Base-by-base conservation (phyloP, 2,888 invertebrate species). In the Drosophila anomelani region DNA sequence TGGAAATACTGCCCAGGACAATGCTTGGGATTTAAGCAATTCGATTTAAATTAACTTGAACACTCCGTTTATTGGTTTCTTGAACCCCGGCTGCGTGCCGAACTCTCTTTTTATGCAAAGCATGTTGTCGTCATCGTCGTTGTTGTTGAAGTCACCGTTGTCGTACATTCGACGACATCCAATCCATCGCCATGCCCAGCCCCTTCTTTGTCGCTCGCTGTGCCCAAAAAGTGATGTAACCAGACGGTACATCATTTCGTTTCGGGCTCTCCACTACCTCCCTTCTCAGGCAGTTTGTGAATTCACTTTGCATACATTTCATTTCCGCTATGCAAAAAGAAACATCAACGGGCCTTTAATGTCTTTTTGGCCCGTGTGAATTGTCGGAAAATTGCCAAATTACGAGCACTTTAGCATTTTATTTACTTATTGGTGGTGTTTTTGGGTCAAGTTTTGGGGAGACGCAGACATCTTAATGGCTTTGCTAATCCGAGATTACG, bases 171-270 rank as follows among this genome's bases (percentile, higher is more conserved):
- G 17, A 44, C 29, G 51, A 20, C 20, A 51, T 36, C 51, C 20
- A 20, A 34, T 36, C 34, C 34, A 36, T 36, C 34, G 20, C 15
- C n/a, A 13, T 36, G 49, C 44, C 41, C 49, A 49, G 46, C 54
- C 57, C 78, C 54, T 58, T 78, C 47, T 57, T 55, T 68, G 63
- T 72, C 68, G 63, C 57, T 66, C 56, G 66, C 66, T 67, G 75
- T 69, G 72, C 75, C 70, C 70, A 77, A 69, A 69, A 80, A 61
- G 53, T 84, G 77, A 86, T 87, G 87, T 86, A 84, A 87, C 71
- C 60, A 59, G 49, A 34, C 54, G 56, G 61, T 55, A 70, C 66
- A 62, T 68, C 46, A 63, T 69, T 70, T 54, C 36, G 69, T 15
- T 53, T 60, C 49, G 67, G 75, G 8, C 39, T 63, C 32, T 63